Percentiles rank a stretch among this genome's conserved stretches.
phyloP scores from a whole-genome alignment of 2,888 invertebrate species.

The Ormyrus nitidulus region DNA sequence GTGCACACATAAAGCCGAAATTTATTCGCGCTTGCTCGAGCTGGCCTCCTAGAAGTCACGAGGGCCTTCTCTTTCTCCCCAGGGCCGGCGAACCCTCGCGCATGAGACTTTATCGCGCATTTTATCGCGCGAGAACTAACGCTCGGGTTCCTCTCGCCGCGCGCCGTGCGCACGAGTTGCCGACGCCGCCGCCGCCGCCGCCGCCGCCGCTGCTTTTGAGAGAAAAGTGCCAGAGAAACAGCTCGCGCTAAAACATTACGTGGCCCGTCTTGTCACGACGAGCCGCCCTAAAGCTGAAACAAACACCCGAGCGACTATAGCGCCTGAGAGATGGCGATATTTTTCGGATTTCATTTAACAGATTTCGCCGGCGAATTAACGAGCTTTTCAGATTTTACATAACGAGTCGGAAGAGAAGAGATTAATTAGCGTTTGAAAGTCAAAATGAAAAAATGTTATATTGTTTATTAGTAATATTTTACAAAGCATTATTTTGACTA shows the following conservation, averaged over 20 bases:
- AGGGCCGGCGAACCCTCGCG: conserved; percentile 20
- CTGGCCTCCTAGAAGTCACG: conserved; percentile 52
- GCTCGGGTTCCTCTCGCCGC: conserved; percentile 4
- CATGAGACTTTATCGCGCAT: conserved; percentile 54
- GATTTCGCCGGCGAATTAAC: too few relatives aligned
- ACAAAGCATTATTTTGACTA: neutral
- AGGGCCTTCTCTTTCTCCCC: conserved; percentile 42
- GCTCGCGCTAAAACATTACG: conserved; percentile 26
- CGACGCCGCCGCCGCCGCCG: neutral
- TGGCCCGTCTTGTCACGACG: conserved; percentile 1
- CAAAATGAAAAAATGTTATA: neutral
- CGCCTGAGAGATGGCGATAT: too few relatives aligned
- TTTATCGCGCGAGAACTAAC: conserved; percentile 55
- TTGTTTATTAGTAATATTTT: neutral
- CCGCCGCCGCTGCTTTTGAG: conserved; percentile 28
- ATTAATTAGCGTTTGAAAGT: neutral
- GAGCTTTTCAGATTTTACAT: too few relatives aligned
- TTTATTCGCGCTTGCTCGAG: conserved; percentile 53
- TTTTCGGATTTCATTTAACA: too few relatives aligned
- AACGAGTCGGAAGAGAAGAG: too few relatives aligned
- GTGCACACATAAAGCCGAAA: conserved; percentile 52
- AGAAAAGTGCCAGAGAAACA: conserved; percentile 31
- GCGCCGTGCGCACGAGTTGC: too few relatives aligned
- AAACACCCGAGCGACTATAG: too few relatives aligned
- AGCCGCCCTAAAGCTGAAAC: conserved; percentile 3